Base-by-base conservation (phyloP, 2,888 invertebrate species). In the Tenthredo amoena region DNA sequence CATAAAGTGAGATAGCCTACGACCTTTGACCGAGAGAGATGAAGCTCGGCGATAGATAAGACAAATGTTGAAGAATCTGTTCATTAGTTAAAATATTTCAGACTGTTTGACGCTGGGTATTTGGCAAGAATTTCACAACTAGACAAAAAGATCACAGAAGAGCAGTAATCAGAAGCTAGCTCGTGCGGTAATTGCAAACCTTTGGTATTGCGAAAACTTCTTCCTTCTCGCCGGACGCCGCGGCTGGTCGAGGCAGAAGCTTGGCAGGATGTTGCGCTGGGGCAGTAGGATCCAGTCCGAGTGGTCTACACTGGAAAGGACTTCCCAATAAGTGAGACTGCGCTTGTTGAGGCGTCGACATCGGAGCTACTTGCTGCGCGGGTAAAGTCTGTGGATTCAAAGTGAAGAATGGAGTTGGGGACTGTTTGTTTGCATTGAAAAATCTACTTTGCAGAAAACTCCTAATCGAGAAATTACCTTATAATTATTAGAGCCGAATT, bases 151-250 rank as follows among this genome's bases (percentile, higher is more conserved):
- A 43, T n/a, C 21, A 21, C n/a, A 74, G 62, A 40, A 81, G 10
- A 62, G 12, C 37, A 10, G 37, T n/a, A 62, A 65, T 40, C 68
- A 15, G n/a, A 74, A 40, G 62, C 34, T 65, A 31, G 15, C 40
- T 43, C 6, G 6, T 18, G 31, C 10, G 72, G 26, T 58, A n/a
- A 21, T 2, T n/a, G 86, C 87, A 72, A 87, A 94, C 94, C 93
- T 94, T 94, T 85, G 94, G 94, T 76, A 94, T 93, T 31, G 93
- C 94, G 86, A 94, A 94, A 74, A 94, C 89, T 87, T 94, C 94
- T 85, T 94, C 93, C 85, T 93, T 93, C 40, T 91, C 91, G 2
- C 87, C 85, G 6, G 85, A 68, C 84, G 40, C 5, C 5, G 72
- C 77, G 26, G 87, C 55, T 5, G 92, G 89, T 85, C 92, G 89